Percentiles rank a stretch among this genome's conserved stretches.
Conservation (phyloP, 2,113 vertebrate genomes). For the Pseudopipra pipra region DNA sequence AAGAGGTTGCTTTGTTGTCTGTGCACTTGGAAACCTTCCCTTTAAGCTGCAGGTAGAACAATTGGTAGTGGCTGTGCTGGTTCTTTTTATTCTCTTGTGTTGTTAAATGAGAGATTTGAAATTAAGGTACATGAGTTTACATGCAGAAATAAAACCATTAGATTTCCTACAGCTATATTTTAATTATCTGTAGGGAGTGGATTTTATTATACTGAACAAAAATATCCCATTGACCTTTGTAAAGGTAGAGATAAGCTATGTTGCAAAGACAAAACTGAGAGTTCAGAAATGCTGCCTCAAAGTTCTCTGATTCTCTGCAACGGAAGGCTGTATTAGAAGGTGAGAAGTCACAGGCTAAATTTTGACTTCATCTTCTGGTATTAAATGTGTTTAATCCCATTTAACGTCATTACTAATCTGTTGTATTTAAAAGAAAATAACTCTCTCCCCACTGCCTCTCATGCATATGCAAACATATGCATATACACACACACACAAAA, state of each 20-base stretch:
- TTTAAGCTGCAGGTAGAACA: background rate
- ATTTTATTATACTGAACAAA: background rate
- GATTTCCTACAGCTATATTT: background rate
- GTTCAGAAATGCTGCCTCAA: background rate
- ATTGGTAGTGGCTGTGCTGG: fast-evolving
- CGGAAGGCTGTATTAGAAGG: background rate
- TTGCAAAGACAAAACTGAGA: background rate
- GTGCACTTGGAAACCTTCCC: background rate
- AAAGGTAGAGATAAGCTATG: background rate
- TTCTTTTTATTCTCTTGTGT: background rate
- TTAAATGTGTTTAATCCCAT: background rate
- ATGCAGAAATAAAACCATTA: background rate
- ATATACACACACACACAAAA: background rate
- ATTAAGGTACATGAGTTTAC: background rate
- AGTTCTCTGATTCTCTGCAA: background rate
- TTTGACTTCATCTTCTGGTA: background rate
- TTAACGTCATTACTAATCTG: background rate
- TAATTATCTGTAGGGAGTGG: background rate
- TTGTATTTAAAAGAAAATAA: background rate
- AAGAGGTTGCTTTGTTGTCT: background rate
- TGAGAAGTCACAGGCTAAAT: background rate
- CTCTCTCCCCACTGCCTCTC: background rate
- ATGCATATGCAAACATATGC: too few species aligned
- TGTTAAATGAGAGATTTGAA: background rate
- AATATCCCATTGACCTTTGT: background rate